These are phyloP conservation scores for Muscicapa adusta DNA, from an alignment of 2,113 vertebrate genomes.

Conservation along the genomic window DNA sequence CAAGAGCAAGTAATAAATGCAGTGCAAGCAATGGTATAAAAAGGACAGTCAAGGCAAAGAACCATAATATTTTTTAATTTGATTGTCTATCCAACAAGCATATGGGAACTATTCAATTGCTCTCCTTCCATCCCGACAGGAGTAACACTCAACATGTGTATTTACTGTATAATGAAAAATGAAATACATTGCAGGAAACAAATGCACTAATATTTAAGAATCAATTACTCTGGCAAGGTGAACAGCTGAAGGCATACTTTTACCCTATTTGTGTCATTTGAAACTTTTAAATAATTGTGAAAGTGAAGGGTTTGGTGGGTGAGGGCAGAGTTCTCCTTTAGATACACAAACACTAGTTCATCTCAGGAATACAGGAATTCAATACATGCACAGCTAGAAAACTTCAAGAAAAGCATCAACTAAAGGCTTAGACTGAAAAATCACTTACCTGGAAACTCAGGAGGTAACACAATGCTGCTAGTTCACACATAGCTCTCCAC, in stretches of 20 bases:
- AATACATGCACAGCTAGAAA: not conserved
- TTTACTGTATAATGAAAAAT: not conserved
- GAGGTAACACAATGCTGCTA: slow-evolving; percentile 87
- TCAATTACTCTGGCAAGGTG: not conserved
- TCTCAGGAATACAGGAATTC: not conserved
- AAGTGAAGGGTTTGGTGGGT: not conserved
- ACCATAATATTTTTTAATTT: not conserved
- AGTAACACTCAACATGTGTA: not conserved
- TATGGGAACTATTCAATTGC: not conserved
- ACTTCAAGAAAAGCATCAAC: not conserved
- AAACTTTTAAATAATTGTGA: not conserved
- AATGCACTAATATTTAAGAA: not conserved
- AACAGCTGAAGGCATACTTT: not conserved
- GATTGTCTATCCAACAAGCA: not conserved
- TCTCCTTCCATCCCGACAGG: not conserved
- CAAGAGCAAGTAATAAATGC: not conserved
- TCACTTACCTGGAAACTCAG: slow-evolving; percentile 87
- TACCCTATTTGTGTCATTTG: not conserved
- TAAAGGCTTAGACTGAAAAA: not conserved
- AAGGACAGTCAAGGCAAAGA: not conserved
- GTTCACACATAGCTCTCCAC: slow-evolving; percentile 84
- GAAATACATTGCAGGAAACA: not conserved
- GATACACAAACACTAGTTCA: not conserved
- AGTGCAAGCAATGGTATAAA: not conserved
- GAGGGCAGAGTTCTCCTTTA: not conserved